Conservation (phyloP, 2,113 vertebrate genomes). For the Gymnorhina tibicen region DNA sequence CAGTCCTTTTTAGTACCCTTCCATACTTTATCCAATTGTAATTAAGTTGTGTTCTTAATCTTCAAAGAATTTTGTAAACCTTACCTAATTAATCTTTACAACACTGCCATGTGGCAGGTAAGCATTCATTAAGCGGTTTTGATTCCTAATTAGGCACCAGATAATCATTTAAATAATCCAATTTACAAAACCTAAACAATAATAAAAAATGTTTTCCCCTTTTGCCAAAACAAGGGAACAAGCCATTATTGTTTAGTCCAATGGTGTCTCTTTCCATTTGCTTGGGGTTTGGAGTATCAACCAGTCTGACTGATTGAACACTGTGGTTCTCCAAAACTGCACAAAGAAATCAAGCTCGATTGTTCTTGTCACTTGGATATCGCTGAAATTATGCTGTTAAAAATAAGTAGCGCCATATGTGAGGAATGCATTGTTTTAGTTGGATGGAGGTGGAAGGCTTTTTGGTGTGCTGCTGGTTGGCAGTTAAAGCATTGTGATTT, state of each 20-base stretch:
- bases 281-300: neutral
- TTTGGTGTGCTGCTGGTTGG: neutral
- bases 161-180: conserved; percentile 57
- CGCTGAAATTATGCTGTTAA: conserved; percentile 58
- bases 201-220: neutral
- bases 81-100: conserved; percentile 12
- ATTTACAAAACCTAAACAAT: conserved; percentile 21
- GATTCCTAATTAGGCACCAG: conserved; percentile 24
- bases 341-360: conserved; percentile 47
- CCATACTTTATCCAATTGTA: neutral
- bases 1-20: neutral
- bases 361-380: conserved; percentile 45
- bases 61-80: conserved; percentile 34
- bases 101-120: neutral
- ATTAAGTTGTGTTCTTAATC: neutral
- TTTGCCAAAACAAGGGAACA: conserved; percentile 28
- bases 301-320: conserved; percentile 42
- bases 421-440: neutral
- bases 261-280: conserved; percentile 18
- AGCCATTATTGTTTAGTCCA: conserved; percentile 5
- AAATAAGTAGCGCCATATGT: conserved; percentile 34
- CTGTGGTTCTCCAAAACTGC: conserved; percentile 39
- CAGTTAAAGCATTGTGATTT: conserved; percentile 21
- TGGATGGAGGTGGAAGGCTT: conserved; percentile 9
- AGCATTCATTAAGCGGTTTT: neutral